phyloP scores from a whole-genome alignment of 1,140 invertebrate genomes.

The Tetraneura akinire region DNA sequence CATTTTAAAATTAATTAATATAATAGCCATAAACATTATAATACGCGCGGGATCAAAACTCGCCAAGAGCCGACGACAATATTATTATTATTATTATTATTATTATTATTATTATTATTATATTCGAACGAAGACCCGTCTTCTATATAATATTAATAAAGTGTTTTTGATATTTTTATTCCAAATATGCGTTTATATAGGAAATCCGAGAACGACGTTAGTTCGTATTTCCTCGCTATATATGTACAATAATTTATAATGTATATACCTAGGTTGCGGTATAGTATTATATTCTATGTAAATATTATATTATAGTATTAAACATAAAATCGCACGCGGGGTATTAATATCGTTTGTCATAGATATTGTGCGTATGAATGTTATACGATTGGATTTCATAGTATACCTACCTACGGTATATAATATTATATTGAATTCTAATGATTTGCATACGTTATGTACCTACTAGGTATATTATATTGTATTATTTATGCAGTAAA shows the following conservation, averaged over 20 bases:
- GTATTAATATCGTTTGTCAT: slow-evolving; percentile 9
- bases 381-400: neutral
- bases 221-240: neutral
- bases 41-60: no score
- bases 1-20: neutral
- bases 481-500: neutral
- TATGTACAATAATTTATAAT: neutral
- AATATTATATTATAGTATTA: neutral
- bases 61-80: no score
- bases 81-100: no score
- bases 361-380: neutral
- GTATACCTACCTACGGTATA: neutral
- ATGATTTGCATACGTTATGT: neutral
- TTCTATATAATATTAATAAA: neutral
- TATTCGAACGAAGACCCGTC: no score
- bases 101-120: no score
- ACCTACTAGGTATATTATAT: neutral
- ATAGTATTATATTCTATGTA: neutral
- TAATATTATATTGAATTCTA: neutral
- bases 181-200: neutral
- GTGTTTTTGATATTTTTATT: neutral
- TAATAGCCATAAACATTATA: no score
- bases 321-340: neutral
- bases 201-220: neutral
- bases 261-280: neutral